Conservation (phyloP, 2,888 invertebrate genomes). For the Girardia tigrina region DNA sequence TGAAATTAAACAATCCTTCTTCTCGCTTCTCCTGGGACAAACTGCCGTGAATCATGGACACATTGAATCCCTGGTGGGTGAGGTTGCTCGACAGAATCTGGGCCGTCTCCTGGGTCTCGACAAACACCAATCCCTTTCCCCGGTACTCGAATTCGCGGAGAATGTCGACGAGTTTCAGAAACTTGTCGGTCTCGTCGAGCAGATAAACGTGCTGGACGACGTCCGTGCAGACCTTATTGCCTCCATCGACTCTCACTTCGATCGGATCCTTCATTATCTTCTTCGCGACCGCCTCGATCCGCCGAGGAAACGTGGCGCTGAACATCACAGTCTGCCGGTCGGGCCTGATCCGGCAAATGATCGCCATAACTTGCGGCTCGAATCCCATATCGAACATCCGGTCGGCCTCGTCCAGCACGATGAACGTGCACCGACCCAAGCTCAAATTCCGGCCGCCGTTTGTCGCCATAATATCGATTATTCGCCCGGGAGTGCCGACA, state of each 20-base stretch:
- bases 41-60: background rate
- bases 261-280: constrained; percentile 24
- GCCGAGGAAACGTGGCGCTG: background rate
- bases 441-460: constrained; percentile 21
- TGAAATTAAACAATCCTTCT: constrained; percentile 10
- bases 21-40: constrained; percentile 7
- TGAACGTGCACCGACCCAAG: background rate
- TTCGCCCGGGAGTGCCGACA: constrained; percentile 6
- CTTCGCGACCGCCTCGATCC: background rate
- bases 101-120: constrained; percentile 24
- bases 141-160: background rate
- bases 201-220: constrained; percentile 8
- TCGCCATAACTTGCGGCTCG: background rate
- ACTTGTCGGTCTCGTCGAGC: background rate
- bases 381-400: constrained; percentile 25
- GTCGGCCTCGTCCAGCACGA: background rate
- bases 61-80: background rate
- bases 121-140: constrained; percentile 10
- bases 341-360: constrained; percentile 2
- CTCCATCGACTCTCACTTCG: constrained; percentile 10
- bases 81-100: background rate
- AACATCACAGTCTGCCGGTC: constrained; percentile 25
- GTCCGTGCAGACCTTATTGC: background rate
- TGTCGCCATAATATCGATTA: constrained; percentile 10
- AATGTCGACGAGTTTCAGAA: constrained; percentile 13